Evolutionary conservation across 2,888 invertebrate species (phyloP).

Genomic region (Anoplius nigerrimus): DNA sequence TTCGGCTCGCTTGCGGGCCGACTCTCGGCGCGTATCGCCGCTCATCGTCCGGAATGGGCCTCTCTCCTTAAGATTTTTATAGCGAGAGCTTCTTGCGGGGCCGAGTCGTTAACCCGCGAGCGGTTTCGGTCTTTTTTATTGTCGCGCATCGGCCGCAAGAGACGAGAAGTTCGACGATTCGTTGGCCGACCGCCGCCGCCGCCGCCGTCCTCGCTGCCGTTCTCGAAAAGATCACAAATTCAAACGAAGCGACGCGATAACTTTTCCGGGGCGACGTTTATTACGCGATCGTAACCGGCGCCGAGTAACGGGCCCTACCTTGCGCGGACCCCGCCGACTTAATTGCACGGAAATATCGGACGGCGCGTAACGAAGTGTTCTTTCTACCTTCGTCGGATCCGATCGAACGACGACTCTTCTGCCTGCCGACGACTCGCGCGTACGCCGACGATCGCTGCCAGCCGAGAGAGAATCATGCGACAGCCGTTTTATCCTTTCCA

Average conservation of each 20-base stretch:
- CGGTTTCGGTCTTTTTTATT: slow-evolving; percentile 44
- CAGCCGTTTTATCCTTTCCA: too few species aligned
- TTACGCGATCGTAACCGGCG: slow-evolving; percentile 51
- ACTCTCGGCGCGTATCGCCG: slow-evolving; percentile 15
- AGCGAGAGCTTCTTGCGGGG: slow-evolving; percentile 55
- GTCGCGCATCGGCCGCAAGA: slow-evolving; percentile 30
- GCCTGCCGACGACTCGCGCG: too few species aligned
- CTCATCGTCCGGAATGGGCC: slow-evolving; percentile 39
- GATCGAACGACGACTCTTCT: too few species aligned
- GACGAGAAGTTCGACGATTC: slow-evolving; percentile 23
- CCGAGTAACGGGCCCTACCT: slow-evolving; percentile 44
- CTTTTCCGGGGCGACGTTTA: slow-evolving; percentile 59
- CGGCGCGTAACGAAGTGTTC: background rate
- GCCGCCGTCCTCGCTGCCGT: slow-evolving; percentile 1
- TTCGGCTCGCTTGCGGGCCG: too few species aligned
- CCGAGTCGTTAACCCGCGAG: slow-evolving; percentile 57
- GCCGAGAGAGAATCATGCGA: too few species aligned
- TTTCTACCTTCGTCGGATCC: too few species aligned
- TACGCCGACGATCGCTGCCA: too few species aligned
- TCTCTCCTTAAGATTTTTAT: slow-evolving; percentile 57
- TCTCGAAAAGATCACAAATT: slow-evolving; percentile 53
- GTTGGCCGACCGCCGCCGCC: background rate
- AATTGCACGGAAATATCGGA: slow-evolving; percentile 53
- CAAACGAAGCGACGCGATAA: slow-evolving; percentile 60
- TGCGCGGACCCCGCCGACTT: slow-evolving; percentile 43